These are phyloP conservation scores for Drosophila koepferae DNA, from an alignment of 2,888 invertebrate species.

Conservation along the genomic window DNA sequence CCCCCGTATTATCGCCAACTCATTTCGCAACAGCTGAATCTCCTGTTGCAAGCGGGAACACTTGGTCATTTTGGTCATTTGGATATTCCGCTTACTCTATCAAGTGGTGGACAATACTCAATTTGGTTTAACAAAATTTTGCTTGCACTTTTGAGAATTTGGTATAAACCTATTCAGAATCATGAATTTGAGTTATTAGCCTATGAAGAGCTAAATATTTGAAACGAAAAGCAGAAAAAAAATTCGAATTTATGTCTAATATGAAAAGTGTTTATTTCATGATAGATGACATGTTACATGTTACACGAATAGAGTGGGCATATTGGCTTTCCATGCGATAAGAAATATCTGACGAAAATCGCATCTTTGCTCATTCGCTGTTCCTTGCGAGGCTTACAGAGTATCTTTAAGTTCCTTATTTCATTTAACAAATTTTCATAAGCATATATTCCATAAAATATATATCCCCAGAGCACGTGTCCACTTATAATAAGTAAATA, in stretches of 20 bases:
- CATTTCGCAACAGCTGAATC: slow-evolving; percentile 35
- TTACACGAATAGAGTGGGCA: not conserved
- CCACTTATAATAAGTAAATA: slow-evolving; percentile 25
- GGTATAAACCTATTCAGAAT: slow-evolving; percentile 19
- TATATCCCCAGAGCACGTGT: slow-evolving; percentile 16
- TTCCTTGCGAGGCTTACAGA: not conserved
- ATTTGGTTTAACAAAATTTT: slow-evolving; percentile 17
- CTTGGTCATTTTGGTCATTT: slow-evolving; percentile 27
- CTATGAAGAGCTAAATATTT: not conserved
- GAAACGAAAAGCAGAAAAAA: not conserved
- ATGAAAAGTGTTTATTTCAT: not conserved
- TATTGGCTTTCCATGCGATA: not conserved
- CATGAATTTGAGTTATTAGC: slow-evolving; percentile 6
- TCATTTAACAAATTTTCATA: no score
- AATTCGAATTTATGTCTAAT: not conserved
- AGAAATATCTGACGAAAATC: no score
- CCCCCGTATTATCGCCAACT: slow-evolving; percentile 27
- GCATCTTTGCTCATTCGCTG: no score
- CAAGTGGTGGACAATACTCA: not conserved
- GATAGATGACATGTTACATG: not conserved
- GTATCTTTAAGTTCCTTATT: not conserved
- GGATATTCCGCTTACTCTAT: not conserved
- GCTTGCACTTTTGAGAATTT: slow-evolving; percentile 42
- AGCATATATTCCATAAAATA: not conserved
- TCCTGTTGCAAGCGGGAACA: slow-evolving; percentile 42